These are phyloP conservation scores for Petrocephalus zakoni DNA, from an alignment of 2,113 vertebrate genomes.

Conservation along the genomic window DNA sequence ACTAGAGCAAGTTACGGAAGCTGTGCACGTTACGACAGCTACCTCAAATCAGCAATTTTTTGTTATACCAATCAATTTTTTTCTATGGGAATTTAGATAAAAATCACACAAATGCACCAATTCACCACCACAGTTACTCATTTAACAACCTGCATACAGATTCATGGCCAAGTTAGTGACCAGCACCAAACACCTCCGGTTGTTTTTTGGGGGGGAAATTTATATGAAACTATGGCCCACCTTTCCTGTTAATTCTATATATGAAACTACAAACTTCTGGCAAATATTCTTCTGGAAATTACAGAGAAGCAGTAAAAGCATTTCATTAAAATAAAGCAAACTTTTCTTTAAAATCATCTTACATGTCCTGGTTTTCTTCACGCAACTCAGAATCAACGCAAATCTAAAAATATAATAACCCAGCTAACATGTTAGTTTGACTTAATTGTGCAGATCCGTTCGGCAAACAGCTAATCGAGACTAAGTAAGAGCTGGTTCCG, in stretches of 20 bases:
- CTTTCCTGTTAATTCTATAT: neutral
- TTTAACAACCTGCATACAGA: conserved; percentile 13
- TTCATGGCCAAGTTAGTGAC: neutral
- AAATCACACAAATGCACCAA: neutral
- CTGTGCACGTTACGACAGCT: neutral
- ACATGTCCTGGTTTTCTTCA: neutral
- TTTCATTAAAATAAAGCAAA: neutral
- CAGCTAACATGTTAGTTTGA: neutral
- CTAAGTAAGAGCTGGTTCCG: neutral
- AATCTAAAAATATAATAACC: neutral
- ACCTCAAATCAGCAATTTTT: neutral
- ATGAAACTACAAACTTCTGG: neutral
- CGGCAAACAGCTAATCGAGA: neutral
- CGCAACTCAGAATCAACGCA: neutral
- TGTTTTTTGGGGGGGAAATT: neutral
- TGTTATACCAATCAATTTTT: neutral
- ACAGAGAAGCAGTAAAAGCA: neutral
- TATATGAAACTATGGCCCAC: neutral
- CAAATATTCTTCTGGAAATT: neutral
- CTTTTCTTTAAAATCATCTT: neutral
- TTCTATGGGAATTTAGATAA: neutral
- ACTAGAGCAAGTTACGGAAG: neutral
- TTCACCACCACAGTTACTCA: neutral
- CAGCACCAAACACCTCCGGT: neutral
- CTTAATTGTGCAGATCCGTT: neutral